A percentile compares a stretch with the other conserved stretches of the same genome.
Evolutionary conservation across 2,113 vertebrate genomes (phyloP).

Genomic region (Columba janthina): DNA sequence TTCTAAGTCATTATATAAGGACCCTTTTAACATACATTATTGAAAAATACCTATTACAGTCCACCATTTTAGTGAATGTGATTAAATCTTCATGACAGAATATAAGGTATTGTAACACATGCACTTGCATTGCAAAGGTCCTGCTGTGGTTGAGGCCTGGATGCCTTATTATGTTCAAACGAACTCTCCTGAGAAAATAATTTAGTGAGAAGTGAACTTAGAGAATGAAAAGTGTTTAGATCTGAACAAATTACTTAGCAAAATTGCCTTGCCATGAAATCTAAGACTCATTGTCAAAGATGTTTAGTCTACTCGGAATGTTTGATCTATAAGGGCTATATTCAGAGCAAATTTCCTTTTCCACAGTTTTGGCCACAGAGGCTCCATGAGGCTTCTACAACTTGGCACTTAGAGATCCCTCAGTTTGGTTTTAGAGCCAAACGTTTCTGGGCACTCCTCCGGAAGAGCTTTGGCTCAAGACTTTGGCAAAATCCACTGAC

Average conservation of each 20-base stretch:
- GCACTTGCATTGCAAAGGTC: slow-evolving; percentile 31
- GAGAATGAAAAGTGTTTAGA: slow-evolving; percentile 69
- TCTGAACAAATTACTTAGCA: slow-evolving; percentile 74
- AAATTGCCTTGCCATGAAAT: slow-evolving; percentile 77
- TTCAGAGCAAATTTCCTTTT: slow-evolving; percentile 71
- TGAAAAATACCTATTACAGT: slow-evolving; percentile 70
- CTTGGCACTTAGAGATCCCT: slow-evolving; percentile 23
- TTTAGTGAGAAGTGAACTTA: slow-evolving; percentile 76
- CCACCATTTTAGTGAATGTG: slow-evolving; percentile 60
- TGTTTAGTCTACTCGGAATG: slow-evolving; percentile 72
- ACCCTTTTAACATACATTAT: slow-evolving; percentile 69
- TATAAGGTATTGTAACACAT: slow-evolving; percentile 63
- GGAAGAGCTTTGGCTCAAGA: slow-evolving; percentile 33
- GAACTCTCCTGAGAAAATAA: slow-evolving; percentile 75
- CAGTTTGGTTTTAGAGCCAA: slow-evolving; percentile 25
- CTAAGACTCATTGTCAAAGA: slow-evolving; percentile 75
- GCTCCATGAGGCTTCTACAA: not conserved
- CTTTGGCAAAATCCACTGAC: slow-evolving; percentile 50
- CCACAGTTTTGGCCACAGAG: slow-evolving; percentile 32
- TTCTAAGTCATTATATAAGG: slow-evolving; percentile 69
- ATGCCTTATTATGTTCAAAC: slow-evolving; percentile 66
- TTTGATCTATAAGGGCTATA: slow-evolving; percentile 69
- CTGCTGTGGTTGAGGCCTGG: not conserved
- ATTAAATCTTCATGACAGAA: slow-evolving; percentile 70
- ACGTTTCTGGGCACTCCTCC: slow-evolving; percentile 42